A percentile compares a stretch with the other conserved stretches of the same genome.
phyloP scores from a whole-genome alignment of 1,140 invertebrate genomes.

The Drosophila kohkoa region DNA sequence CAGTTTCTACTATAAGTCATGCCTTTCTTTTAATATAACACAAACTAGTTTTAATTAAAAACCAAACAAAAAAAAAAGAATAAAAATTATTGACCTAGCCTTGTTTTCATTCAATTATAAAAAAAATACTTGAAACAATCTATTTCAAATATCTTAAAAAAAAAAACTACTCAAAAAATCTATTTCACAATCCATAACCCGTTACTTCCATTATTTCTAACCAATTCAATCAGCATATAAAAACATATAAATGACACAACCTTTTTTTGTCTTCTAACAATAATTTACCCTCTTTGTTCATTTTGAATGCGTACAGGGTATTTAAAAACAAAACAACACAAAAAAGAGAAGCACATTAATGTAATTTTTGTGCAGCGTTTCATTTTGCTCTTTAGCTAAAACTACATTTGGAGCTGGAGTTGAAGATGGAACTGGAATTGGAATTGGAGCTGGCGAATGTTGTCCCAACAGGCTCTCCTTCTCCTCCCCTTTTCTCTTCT shows the following conservation, averaged over 20 bases:
- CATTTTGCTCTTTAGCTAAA: slow-evolving; percentile 26
- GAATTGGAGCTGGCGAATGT: neutral
- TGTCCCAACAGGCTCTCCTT: slow-evolving; percentile 15
- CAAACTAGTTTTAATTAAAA: too few species aligned
- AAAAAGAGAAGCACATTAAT: slow-evolving; percentile 64
- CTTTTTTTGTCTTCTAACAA: neutral
- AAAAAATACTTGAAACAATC: too few species aligned
- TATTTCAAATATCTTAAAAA: too few species aligned
- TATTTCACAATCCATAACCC: too few species aligned
- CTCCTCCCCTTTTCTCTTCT: neutral
- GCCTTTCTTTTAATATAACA: too few species aligned
- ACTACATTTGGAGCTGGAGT: neutral
- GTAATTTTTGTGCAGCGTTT: slow-evolving; percentile 58
- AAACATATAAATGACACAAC: neutral
- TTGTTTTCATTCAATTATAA: too few species aligned
- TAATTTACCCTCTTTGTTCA: neutral
- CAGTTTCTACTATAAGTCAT: too few species aligned
- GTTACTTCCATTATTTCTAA: too few species aligned
- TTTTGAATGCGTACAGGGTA: slow-evolving; percentile 24
- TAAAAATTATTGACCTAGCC: too few species aligned
- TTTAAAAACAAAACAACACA: neutral
- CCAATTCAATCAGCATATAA: too few species aligned
- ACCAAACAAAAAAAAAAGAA: too few species aligned
- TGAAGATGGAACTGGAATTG: neutral
- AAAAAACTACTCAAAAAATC: too few species aligned